phyloP scores from a whole-genome alignment of 1,140 invertebrate genomes.

The Eriosoma lanigerum region DNA sequence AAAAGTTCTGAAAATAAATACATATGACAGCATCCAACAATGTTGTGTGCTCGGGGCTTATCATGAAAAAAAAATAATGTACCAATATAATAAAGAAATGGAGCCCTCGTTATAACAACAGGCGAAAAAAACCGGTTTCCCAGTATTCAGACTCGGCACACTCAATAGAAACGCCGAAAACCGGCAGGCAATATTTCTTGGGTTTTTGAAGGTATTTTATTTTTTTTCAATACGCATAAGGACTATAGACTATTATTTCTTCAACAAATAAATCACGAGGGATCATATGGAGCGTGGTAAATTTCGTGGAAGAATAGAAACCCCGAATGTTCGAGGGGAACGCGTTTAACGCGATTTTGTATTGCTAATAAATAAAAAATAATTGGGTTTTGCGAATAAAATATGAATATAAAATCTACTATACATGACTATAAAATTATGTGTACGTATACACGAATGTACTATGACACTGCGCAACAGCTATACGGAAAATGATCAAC shows the following conservation, averaged over 20 bases:
- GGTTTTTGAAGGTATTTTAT: slow-evolving; percentile 49
- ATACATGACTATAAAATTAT: slow-evolving; percentile 3
- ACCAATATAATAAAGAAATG: slow-evolving; percentile 30
- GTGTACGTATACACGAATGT: background rate
- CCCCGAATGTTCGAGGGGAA: slow-evolving; percentile 23
- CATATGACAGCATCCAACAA: slow-evolving; percentile 20
- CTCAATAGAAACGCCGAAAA: slow-evolving; percentile 51
- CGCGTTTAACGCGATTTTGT: background rate
- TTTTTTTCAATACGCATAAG: slow-evolving; percentile 4
- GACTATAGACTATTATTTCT: slow-evolving; percentile 49
- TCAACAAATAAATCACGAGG: slow-evolving; percentile 49
- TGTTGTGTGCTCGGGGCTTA: slow-evolving; percentile 10
- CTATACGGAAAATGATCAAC: too few relatives aligned
- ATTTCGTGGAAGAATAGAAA: slow-evolving; percentile 46
- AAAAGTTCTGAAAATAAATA: slow-evolving; percentile 34
- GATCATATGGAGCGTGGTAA: slow-evolving; percentile 51
- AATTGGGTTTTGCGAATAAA: slow-evolving; percentile 35
- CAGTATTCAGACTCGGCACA: slow-evolving; percentile 3
- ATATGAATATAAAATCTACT: background rate
- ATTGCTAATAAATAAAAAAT: slow-evolving; percentile 45
- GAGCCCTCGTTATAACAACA: slow-evolving; percentile 44
- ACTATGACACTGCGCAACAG: background rate
- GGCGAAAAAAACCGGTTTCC: slow-evolving; percentile 49
- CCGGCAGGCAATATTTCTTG: slow-evolving; percentile 47
- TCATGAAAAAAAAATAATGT: slow-evolving; percentile 45